Evolutionary conservation across 2,113 vertebrate species (phyloP), one percentile per base, ranked within the genome.

Genomic region (Chionis minor): DNA sequence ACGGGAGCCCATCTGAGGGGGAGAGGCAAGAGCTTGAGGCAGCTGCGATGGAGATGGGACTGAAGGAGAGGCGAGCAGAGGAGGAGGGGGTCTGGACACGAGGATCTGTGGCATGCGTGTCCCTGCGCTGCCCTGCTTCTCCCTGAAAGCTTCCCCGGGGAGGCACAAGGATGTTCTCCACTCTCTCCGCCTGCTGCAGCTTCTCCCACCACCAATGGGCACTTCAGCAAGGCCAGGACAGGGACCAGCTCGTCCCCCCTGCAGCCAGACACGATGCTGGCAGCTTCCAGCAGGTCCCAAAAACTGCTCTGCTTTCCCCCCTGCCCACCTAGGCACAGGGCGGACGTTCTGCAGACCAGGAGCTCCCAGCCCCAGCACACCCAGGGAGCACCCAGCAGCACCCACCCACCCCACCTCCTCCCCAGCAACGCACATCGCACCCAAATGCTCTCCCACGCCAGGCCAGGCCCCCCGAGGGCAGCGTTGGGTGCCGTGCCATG

Each of bases 311-410:
- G 2, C n/a, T 15, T 16, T 15, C 45, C 35, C 40, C 55, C 59
- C 11, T 33, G 4, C 65, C 55, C 18, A 8, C 24, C 21, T 33
- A 8, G 44, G 35, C 22, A 4, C 0, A 3, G 38, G 45, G 11
- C 0, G 9, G 11, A 9, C 5, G 0, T 52, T 18, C 35, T 22
- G 65, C 67, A 55, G 30, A 35, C 19, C 2, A 1, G 38, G 44
- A 30, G 21, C 54, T 81, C 47, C 22, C 74, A 35, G 42, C 66
- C 63, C 59, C 49, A 40, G 49, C 61, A 30, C 28, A 5, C 17
- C 14, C 51, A 40, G 65, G 18, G 33, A 54, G 54, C 77, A 21
- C 80, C 91, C 15, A 32, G 15, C 63, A 81, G 55, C 62, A 45
- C 21, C 65, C 67, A 52, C 26, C 45, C 71, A 22, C 33, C 2